Evolutionary conservation across 2,797 vertebrate genomes (phyloP).

Genomic region (Denticeps clupeoides): DNA sequence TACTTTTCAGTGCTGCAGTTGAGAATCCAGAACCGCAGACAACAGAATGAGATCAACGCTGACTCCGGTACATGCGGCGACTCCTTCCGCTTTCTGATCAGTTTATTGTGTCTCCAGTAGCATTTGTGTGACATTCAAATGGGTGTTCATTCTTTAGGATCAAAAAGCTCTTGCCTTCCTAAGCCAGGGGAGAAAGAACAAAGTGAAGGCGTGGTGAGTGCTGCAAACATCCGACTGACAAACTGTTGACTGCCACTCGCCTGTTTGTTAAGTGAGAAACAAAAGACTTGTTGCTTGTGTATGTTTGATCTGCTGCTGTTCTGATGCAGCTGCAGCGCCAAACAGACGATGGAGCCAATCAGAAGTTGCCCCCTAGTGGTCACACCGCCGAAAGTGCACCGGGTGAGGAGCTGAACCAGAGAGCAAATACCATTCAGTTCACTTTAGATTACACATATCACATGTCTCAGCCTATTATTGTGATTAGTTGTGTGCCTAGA

Average conservation of each 20-base stretch:
- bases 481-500: too few species aligned
- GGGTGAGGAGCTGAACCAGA: slow-evolving; percentile 50
- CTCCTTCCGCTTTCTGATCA: too few species aligned
- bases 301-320: slow-evolving; percentile 42
- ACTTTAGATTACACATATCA: not conserved
- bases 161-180: slow-evolving; percentile 42
- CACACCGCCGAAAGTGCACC: slow-evolving; percentile 53
- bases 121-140: too few species aligned
- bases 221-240: not conserved
- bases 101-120: not conserved
- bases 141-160: slow-evolving; percentile 38
- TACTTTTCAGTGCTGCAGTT: slow-evolving; percentile 73
- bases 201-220: slow-evolving; percentile 54
- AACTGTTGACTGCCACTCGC: too few species aligned
- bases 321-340: slow-evolving; percentile 53
- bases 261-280: not conserved
- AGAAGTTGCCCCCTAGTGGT: slow-evolving; percentile 64
- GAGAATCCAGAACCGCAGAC: slow-evolving; percentile 72
- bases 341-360: slow-evolving; percentile 45
- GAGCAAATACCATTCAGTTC: slow-evolving; percentile 4
- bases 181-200: slow-evolving; percentile 51
- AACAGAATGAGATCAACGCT: slow-evolving; percentile 65
- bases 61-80: slow-evolving; percentile 60
- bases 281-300: slow-evolving; percentile 22
- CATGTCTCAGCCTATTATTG: slow-evolving; percentile 8